Base-by-base conservation (phyloP, 2,888 invertebrate genomes). In the Tipula confusa region DNA sequence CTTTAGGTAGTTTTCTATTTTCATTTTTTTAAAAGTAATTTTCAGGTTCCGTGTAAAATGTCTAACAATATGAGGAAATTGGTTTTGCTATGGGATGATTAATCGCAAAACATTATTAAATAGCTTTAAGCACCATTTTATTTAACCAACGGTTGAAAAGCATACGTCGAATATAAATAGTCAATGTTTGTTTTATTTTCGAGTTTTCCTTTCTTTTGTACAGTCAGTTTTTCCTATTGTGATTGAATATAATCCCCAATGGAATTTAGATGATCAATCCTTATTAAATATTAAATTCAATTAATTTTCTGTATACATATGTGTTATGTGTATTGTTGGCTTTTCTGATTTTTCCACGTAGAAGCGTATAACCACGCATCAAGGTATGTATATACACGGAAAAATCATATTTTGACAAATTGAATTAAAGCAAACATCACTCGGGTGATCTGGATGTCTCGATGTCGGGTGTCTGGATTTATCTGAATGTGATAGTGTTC, bases 201-300 rank as follows among this genome's bases (percentile, higher is more conserved):
- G 5, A 43, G 43, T n/a, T 43, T 43, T 43, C 7, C 43, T 43
- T 15, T 13, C 38, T 13, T n/a, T n/a, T n/a, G n/a, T 4, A 38
- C 13, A 38, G 13, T 13, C 38, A 38, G 9, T n/a, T 43, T 43
- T 64, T 64, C 24, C 24, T 64, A 64, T 64, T 64, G 64, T 64
- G 64, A 64, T 64, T 64, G 64, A 64, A 64, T 9, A 9, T 18
- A 64, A 24, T 64, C 24, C 64, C 24, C 64, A 24, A 9, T 64
- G 24, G 64, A 64, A 11, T 64, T 64, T 24, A 24, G 24, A 11
- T 64, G 64, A 64, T 64, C 64, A 64, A 64, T 64, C 24, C 64
- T 64, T 64, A 64, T 64, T 64, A 64, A 64, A 64, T 64, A 64
- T 64, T 64, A 64, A 64, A 64, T 64, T 64, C 64, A 64, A 64